Conservation (phyloP, 2,797 vertebrate species). For the Aldrovandia affinis region DNA sequence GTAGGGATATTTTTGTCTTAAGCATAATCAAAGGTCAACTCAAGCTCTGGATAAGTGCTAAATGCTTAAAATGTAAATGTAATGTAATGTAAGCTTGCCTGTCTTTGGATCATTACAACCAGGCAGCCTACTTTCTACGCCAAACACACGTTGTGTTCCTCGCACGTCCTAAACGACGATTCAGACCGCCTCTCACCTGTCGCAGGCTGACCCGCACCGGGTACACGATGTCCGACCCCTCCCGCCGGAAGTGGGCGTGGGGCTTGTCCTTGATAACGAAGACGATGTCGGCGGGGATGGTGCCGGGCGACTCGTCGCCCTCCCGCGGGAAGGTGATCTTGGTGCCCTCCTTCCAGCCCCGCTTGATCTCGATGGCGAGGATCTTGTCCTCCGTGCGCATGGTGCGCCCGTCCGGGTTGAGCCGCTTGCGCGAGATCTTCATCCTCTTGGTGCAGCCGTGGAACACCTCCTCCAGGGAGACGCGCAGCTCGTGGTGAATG, state of each 20-base stretch:
- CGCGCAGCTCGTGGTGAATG: constrained; percentile 92
- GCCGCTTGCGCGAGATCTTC: constrained; percentile 95
- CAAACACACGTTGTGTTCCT: neutral
- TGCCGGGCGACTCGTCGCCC: constrained; percentile 89
- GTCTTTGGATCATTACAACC: neutral
- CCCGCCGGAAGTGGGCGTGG: constrained; percentile 91
- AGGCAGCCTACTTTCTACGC: neutral
- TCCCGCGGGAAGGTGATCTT: constrained; percentile 98
- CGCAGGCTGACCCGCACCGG: constrained; percentile 89
- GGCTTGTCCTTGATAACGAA: constrained; percentile 99
- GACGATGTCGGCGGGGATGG: constrained; percentile 96
- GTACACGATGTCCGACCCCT: constrained; percentile 95
- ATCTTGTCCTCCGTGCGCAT: constrained; percentile 95
- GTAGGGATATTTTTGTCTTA: neutral
- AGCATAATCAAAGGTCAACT: neutral
- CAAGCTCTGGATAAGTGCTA: too few relatives aligned
- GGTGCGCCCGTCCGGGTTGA: constrained; percentile 92
- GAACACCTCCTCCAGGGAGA: constrained; percentile 95
- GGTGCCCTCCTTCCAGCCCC: constrained; percentile 98
- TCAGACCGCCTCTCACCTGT: constrained; percentile 77
- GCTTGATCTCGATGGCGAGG: constrained; percentile 95
- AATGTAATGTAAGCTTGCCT: too few relatives aligned
- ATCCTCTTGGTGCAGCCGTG: constrained; percentile 95
- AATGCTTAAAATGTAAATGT: too few relatives aligned
- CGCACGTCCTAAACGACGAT: neutral